Percentiles rank a stretch among this genome's conserved stretches.
Evolutionary conservation across 1,140 invertebrate genomes (phyloP).

Genomic region (Platyscapa corneri): DNA sequence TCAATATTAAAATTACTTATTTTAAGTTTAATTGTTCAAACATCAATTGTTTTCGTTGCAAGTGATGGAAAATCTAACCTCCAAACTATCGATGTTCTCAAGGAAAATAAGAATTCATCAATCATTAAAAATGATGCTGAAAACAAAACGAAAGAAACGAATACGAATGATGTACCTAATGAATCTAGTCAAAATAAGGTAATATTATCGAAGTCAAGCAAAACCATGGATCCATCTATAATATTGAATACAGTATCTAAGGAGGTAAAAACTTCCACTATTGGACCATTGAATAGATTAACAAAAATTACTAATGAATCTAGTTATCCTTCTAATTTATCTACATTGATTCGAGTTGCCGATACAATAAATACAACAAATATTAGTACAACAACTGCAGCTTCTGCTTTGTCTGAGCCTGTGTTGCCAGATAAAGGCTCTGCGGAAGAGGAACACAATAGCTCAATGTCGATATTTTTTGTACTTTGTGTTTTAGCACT

Average conservation of each 20-base stretch:
- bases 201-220: background rate
- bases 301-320: background rate
- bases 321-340: background rate
- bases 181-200: constrained; percentile 14
- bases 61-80: constrained; percentile 46
- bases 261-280: constrained; percentile 34
- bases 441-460: constrained; percentile 95
- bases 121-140: background rate
- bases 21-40: constrained; percentile 10
- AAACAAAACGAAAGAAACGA: background rate
- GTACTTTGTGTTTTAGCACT: constrained; percentile 93
- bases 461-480: constrained; percentile 97
- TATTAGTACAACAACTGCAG: constrained; percentile 69
- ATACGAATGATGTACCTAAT: constrained; percentile 5
- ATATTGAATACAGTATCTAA: constrained; percentile 2
- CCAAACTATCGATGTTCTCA: background rate
- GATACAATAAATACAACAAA: constrained; percentile 58
- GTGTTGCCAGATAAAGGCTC: constrained; percentile 89
- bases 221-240: background rate
- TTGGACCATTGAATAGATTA: background rate
- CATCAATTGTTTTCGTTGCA: constrained; percentile 13
- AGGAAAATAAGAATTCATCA: constrained; percentile 6
- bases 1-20: constrained; percentile 4
- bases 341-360: constrained; percentile 42
- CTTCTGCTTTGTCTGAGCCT: constrained; percentile 79